phyloP scores from a whole-genome alignment of 2,888 invertebrate genomes.

The Agelastica alni region DNA sequence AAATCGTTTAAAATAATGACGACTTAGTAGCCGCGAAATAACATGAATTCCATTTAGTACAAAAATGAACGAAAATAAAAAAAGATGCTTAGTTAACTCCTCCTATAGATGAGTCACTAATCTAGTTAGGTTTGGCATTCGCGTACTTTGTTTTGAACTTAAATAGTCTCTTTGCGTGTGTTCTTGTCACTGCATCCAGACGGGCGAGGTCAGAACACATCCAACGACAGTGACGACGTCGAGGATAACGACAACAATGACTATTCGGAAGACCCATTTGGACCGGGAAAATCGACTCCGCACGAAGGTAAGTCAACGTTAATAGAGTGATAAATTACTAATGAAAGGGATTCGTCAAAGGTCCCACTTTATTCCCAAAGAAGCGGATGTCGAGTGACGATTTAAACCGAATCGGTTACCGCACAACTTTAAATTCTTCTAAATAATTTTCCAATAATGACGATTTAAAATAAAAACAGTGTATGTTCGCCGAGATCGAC shows the following conservation, averaged over 20 bases:
- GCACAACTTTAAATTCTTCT: no score
- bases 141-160: slow-evolving; percentile 58
- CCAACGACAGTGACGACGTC: slow-evolving; percentile 46
- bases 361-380: no score
- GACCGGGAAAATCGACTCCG: slow-evolving; percentile 41
- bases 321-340: background rate
- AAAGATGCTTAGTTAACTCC: slow-evolving; percentile 14
- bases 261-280: slow-evolving; percentile 46
- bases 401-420: no score
- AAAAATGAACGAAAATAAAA: no score
- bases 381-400: no score
- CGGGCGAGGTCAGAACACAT: slow-evolving; percentile 48
- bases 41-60: no score
- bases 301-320: slow-evolving; percentile 45
- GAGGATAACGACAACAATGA: slow-evolving; percentile 62
- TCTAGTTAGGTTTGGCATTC: slow-evolving; percentile 34
- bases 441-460: no score
- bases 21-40: no score
- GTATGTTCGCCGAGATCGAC: no score
- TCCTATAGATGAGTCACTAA: slow-evolving; percentile 24
- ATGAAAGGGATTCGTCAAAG: no score
- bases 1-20: no score
- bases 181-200: slow-evolving; percentile 81
- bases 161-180: slow-evolving; percentile 71
- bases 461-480: no score